Base-by-base conservation (phyloP, 2,797 vertebrate species). In the Avahi laniger region DNA sequence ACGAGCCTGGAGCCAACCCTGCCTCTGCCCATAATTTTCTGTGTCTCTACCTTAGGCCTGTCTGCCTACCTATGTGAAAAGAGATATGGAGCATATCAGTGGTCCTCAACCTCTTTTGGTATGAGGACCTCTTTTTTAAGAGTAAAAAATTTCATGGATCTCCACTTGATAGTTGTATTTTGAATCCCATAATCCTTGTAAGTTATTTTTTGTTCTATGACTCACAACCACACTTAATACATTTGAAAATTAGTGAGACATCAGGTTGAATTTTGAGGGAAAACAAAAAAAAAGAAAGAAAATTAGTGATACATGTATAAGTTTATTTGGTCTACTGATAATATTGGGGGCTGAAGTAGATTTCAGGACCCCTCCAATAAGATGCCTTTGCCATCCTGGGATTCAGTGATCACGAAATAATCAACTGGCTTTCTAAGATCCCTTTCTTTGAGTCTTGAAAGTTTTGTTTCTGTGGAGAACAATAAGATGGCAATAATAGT, bases 151-250 rank as follows among this genome's bases (percentile, higher is more conserved):
- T 94, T 87, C 33, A 10, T 87, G 33, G 75, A 48, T 38, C 10
- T 57, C 76, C 15, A 72, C 11, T 38, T 84, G 26, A 57, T 24
- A 75, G 33, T 80, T 88, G 6, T 72, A 69, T 28, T 93, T 92
- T 63, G 48, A 93, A 91, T 57, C 22, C 63, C 11, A 43, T 59
- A 84, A 65, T 46, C 17, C 54, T 93, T 88, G 1, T 57, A 89
- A 90, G 67, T 93, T 61, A 79, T 72, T 76, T 92, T 94, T 59
- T 7, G 80, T 93, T 65, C 73, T 91, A 3, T 83, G 35, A 91
- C 30, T 96, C 70, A 83, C 35, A 72, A 76, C 12, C 57, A 3
- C 4, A 46, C 7, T 7, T 24, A 15, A 8, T 57, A 22, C 46
- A 78, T 86, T 63, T 94, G 52, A 90, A 85, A 81, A 41, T 67